Evolutionary conservation across 35 echinoderm and acorn worm genomes (phyloP), one percentile per base, ranked within the genome.

Genomic region (Acanthaster planci): DNA sequence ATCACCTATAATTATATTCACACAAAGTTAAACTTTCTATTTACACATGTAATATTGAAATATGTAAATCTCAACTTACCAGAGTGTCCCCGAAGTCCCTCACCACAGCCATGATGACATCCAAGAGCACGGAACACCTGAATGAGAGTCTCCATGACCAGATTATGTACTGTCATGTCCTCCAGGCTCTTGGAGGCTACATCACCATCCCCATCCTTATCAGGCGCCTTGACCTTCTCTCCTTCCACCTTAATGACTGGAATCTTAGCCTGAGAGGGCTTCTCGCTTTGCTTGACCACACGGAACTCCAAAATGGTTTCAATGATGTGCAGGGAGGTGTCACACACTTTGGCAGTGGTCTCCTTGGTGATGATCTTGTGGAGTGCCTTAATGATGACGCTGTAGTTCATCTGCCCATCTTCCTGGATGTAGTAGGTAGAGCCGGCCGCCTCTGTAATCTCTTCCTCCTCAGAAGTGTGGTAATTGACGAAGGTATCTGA

Each of bases 401-500:
- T 84, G 67, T 90, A 93, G 54, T 98, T 98, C 81, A 99, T 80
- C 76, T 99, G 96, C 16, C 96, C 96, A 84, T 99, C 92, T 30
- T 93, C 91, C 39, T 91, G 85, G 75, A 99, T 99, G 50, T 99
- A 99, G 72, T 99, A 93, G 0, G 96, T 93, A 0, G 96, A 93
- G 8, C 95, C 96, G 2, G 92, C 85, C 21, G 96, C 96, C 78
- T 99, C 96, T 23, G 92, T 78, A 1, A 90, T 87, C 85, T 94
- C 96, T 76, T 94, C 88, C 67, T 99, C 92, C 79, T 91, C 85
- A n/a, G 86, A 79, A 8, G 88, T 86, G 5, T 84, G 86, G 52
- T 99, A 99, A 52, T 99, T 94, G 16, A 99, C 92, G 77, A 99
- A 94, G 22, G 96, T 94, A 82, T 99, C 96, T 31, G 96, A 99